A percentile compares a stretch with the other conserved stretches of the same genome.
Conservation (phyloP, 2,113 vertebrate species). For the Phrynosoma blainvillii region DNA sequence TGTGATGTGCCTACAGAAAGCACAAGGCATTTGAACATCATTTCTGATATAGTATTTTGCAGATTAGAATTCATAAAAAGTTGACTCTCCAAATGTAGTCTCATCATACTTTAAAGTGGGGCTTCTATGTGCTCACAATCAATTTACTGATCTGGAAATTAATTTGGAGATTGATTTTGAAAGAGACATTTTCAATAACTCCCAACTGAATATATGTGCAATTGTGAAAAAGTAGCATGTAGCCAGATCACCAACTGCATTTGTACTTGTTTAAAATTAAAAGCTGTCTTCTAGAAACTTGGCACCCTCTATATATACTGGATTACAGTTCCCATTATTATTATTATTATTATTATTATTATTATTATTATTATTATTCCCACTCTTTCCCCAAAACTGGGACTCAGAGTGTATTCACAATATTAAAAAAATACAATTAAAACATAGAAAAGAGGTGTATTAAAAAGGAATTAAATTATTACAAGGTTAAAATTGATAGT, state of each 20-base stretch:
- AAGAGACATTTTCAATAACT: background rate
- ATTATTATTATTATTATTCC: too few relatives aligned
- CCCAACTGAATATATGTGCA: background rate
- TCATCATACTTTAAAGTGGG: too few relatives aligned
- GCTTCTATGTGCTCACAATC: background rate
- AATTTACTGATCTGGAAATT: background rate
- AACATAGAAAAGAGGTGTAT: too few relatives aligned
- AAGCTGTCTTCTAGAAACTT: too few relatives aligned
- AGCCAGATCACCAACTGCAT: background rate
- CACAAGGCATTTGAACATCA: background rate
- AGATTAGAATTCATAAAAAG: background rate
- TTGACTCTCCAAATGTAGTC: background rate
- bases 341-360: too few relatives aligned
- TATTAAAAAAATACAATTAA: too few relatives aligned
- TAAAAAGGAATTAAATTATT: too few relatives aligned
- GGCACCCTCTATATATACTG: background rate
- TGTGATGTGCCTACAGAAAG: background rate
- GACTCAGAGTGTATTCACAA: too few relatives aligned
- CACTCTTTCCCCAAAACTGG: too few relatives aligned
- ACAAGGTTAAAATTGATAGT: too few relatives aligned
- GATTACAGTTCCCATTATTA: background rate
- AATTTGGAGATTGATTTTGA: background rate
- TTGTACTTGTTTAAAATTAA: background rate
- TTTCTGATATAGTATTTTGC: background rate
- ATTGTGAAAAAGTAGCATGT: background rate